phyloP scores from a whole-genome alignment of 2,113 vertebrate species.

The Arvicanthis niloticus region DNA sequence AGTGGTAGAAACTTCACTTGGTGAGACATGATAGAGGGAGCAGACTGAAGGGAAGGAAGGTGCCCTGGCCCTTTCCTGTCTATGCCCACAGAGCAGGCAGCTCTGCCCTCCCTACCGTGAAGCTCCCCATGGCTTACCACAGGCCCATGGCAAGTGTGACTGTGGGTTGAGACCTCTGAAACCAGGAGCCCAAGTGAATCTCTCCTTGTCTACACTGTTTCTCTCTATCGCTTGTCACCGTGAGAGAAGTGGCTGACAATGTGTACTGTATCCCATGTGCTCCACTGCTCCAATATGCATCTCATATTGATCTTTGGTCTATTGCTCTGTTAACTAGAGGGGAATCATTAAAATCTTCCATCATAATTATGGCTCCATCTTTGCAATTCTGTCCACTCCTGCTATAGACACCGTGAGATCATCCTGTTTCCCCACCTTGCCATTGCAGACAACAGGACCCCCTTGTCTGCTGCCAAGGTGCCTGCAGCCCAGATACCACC shows the following conservation, averaged over 20 bases:
- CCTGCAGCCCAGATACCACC: background rate
- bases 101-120: background rate
- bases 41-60: background rate
- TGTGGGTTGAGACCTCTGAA: background rate
- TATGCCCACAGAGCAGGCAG: background rate
- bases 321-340: constrained; percentile 17
- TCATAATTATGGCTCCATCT: background rate
- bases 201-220: background rate
- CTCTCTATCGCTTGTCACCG: background rate
- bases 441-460: background rate
- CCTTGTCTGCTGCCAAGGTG: background rate
- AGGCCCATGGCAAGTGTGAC: background rate
- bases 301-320: background rate
- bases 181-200: background rate
- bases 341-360: background rate
- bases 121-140: background rate
- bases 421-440: background rate
- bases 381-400: background rate
- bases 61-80: background rate
- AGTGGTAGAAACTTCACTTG: background rate
- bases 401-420: background rate
- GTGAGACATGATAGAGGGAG: background rate
- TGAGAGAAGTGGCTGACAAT: background rate
- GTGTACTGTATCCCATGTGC: background rate
- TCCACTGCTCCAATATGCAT: background rate